A percentile compares a stretch with the other conserved stretches of the same genome.
Conservation (phyloP, 2,113 vertebrate genomes). For the Myrmecobius fasciatus region DNA sequence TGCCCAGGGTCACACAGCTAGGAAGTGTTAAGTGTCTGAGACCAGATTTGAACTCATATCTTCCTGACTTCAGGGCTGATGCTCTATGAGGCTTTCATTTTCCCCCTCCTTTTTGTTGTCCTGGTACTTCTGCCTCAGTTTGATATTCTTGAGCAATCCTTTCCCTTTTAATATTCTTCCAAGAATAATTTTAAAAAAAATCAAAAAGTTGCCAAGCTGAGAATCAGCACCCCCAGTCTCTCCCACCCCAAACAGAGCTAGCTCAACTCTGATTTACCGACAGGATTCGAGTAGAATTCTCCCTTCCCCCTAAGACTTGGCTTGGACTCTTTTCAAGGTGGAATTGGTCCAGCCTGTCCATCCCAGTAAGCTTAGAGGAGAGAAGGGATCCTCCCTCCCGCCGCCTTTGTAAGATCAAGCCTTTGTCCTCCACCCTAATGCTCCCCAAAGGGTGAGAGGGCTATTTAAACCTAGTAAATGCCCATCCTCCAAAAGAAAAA, state of each 20-base stretch:
- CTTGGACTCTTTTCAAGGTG: slow-evolving; percentile 38
- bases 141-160: slow-evolving; percentile 50
- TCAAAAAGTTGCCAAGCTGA: neutral
- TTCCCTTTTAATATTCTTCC: slow-evolving; percentile 51
- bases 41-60: too few species aligned
- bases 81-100: neutral
- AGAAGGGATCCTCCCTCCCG: slow-evolving; percentile 4
- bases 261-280: neutral
- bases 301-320: neutral
- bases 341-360: slow-evolving; percentile 75
- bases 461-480: slow-evolving; percentile 82
- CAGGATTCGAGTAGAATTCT: neutral
- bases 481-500: slow-evolving; percentile 73
- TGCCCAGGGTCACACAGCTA: too few species aligned
- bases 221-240: neutral
- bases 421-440: slow-evolving; percentile 77
- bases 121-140: neutral
- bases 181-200: slow-evolving; percentile 36
- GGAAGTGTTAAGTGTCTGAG: too few species aligned
- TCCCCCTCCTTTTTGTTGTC: neutral
- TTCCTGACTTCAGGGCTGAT: too few species aligned
- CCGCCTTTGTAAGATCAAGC: slow-evolving; percentile 66
- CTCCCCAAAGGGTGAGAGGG: slow-evolving; percentile 78
- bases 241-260: neutral
- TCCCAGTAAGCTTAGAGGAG: slow-evolving; percentile 58